Conservation (phyloP, 2,888 invertebrate species). For the Synanthedon formicaeformis region DNA sequence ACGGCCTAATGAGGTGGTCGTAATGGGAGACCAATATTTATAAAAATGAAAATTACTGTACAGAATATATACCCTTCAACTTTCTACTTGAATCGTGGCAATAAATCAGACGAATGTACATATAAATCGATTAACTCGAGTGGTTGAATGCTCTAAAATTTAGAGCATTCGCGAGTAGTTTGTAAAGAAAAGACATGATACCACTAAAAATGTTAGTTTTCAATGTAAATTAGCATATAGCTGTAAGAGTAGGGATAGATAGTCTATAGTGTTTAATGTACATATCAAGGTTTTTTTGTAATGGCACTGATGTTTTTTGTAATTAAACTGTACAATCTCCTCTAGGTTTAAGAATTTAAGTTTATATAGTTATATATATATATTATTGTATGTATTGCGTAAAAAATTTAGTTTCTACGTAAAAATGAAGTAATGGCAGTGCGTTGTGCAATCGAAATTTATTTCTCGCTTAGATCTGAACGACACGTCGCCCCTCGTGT, state of each 20-base stretch:
- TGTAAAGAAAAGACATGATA: conserved; percentile 27
- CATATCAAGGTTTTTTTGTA: conserved; percentile 58
- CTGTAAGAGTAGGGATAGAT: conserved; percentile 24
- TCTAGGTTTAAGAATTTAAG: conserved; percentile 42
- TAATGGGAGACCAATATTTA: too few relatives aligned
- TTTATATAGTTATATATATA: conserved; percentile 13
- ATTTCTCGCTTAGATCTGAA: conserved; percentile 25
- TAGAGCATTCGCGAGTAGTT: conserved; percentile 33
- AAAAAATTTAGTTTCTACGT: conserved; percentile 7
- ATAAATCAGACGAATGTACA: not conserved
- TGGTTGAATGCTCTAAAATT: conserved; percentile 47
- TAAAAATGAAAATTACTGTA: too few relatives aligned
- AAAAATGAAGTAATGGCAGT: conserved; percentile 22
- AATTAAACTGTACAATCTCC: conserved; percentile 33
- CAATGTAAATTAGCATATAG: conserved; percentile 36
- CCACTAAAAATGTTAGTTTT: conserved; percentile 12
- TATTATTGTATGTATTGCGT: conserved; percentile 6
- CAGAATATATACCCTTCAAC: too few relatives aligned
- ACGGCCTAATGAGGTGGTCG: too few relatives aligned
- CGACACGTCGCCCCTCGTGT: not conserved
- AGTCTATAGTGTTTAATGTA: conserved; percentile 42
- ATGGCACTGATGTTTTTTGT: conserved; percentile 31
- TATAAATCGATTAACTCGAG: not conserved
- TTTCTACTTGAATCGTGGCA: not conserved
- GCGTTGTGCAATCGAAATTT: conserved; percentile 44